Evolutionary conservation across 2,797 vertebrate genomes (phyloP).

Genomic region (Sebastes paucispinis): DNA sequence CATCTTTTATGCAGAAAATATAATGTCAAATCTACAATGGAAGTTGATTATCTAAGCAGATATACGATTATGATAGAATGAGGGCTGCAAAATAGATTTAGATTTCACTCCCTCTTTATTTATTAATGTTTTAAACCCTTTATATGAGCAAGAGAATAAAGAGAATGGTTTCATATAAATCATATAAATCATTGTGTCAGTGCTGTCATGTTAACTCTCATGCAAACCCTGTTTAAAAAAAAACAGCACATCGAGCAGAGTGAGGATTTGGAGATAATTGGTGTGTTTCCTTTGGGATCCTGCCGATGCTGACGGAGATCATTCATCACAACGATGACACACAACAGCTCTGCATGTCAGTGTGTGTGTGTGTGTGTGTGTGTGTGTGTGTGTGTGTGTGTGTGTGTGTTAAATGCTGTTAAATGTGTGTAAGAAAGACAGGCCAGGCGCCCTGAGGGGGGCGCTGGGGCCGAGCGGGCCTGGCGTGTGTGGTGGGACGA

Average conservation of each 20-base stretch:
- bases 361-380: no score
- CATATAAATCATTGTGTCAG: not conserved
- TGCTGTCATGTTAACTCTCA: not conserved
- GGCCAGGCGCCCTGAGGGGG: no score
- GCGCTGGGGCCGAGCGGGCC: no score
- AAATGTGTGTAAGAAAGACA: not conserved
- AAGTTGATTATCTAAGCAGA: not conserved
- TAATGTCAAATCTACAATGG: not conserved
- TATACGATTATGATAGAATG: not conserved
- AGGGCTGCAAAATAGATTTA: not conserved
- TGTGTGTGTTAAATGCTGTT: not conserved
- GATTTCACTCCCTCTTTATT: not conserved
- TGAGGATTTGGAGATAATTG: slow-evolving; percentile 24
- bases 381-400: not conserved
- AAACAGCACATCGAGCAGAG: not conserved
- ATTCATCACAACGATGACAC: not conserved
- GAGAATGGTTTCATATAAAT: not conserved
- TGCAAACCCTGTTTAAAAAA: not conserved
- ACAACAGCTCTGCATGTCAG: not conserved
- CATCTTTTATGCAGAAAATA: not conserved
- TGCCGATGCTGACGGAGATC: not conserved
- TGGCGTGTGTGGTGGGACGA: no score
- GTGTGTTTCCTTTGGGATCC: slow-evolving; percentile 21
- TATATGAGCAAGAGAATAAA: not conserved
- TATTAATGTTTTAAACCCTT: not conserved